Percentiles rank a stretch among this genome's conserved stretches.
Conservation (phyloP, 1,140 invertebrate species). For the Calliphora vicina region DNA sequence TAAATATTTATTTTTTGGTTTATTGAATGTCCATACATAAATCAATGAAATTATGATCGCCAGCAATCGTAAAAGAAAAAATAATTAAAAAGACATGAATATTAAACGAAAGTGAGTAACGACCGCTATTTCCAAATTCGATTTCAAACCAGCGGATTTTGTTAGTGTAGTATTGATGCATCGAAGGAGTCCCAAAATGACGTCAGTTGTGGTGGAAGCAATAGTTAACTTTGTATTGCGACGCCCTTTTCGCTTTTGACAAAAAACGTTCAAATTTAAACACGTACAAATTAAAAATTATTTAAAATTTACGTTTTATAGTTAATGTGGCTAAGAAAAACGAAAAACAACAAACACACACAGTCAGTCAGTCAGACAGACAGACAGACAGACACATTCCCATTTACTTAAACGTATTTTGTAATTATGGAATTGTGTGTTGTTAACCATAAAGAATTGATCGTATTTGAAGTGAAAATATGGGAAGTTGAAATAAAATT, state of each 20-base stretch:
- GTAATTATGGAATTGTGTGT: too few relatives aligned
- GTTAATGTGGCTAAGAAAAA: background rate
- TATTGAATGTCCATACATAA: background rate
- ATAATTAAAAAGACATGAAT: constrained; percentile 1
- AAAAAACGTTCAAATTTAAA: background rate
- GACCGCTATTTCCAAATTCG: constrained; percentile 8
- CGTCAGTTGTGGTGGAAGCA: background rate
- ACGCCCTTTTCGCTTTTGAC: background rate
- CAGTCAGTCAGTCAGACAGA: too few relatives aligned
- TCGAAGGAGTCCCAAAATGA: background rate
- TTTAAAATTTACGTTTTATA: background rate
- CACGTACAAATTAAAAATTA: background rate
- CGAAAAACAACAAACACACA: too few relatives aligned
- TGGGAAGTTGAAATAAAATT: too few relatives aligned
- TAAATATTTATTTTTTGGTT: background rate
- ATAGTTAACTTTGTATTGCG: background rate
- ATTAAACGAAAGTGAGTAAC: constrained; percentile 32
- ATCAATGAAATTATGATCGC: constrained; percentile 18
- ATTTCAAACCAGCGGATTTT: background rate
- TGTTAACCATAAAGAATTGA: too few relatives aligned
- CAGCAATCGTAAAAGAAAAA: background rate
- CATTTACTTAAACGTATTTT: too few relatives aligned
- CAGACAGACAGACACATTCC: too few relatives aligned
- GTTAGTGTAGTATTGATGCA: background rate
- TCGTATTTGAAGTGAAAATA: too few relatives aligned